These are phyloP conservation scores for Scaptomyza caliginosa DNA, from an alignment of 2,888 invertebrate genomes.

Conservation along the genomic window DNA sequence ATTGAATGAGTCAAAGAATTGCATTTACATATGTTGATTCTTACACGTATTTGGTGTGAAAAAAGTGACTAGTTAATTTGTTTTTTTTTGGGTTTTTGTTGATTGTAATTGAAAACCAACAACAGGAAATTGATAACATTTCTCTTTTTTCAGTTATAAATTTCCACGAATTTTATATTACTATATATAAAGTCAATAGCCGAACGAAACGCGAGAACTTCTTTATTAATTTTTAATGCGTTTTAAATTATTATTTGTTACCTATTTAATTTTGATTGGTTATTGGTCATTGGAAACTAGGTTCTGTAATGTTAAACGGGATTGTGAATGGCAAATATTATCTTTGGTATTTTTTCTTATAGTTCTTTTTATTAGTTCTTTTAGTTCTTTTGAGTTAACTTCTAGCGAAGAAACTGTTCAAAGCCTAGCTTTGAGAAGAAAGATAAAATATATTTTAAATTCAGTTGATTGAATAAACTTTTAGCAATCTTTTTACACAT, in stretches of 20 bases:
- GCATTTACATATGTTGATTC: slow-evolving; percentile 25
- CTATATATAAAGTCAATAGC: slow-evolving; percentile 55
- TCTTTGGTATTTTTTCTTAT: too few relatives aligned
- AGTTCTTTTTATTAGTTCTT: too few relatives aligned
- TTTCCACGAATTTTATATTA: slow-evolving; percentile 59
- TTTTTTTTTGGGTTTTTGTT: slow-evolving; percentile 6
- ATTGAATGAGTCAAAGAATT: slow-evolving; percentile 64
- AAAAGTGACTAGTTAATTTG: slow-evolving; percentile 39
- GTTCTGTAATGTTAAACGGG: slow-evolving; percentile 11
- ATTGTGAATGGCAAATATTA: too few relatives aligned
- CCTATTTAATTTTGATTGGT: too few relatives aligned
- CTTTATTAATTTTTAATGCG: slow-evolving; percentile 10
- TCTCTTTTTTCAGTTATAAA: slow-evolving; percentile 20
- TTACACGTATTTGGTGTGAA: slow-evolving; percentile 60
- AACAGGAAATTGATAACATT: slow-evolving; percentile 73
- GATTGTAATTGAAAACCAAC: slow-evolving; percentile 57
- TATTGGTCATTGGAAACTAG: too few relatives aligned
- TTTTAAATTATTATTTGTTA: too few relatives aligned
- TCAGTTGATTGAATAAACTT: too few relatives aligned
- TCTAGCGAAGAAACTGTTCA: too few relatives aligned
- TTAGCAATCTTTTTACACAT: too few relatives aligned
- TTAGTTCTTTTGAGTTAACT: too few relatives aligned
- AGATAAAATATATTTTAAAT: too few relatives aligned
- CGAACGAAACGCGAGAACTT: slow-evolving; percentile 16
- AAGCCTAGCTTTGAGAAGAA: too few relatives aligned